phyloP scores from a whole-genome alignment of 37 sponge, comb jelly and placozoan genomes.

The Halichondria panicea region DNA sequence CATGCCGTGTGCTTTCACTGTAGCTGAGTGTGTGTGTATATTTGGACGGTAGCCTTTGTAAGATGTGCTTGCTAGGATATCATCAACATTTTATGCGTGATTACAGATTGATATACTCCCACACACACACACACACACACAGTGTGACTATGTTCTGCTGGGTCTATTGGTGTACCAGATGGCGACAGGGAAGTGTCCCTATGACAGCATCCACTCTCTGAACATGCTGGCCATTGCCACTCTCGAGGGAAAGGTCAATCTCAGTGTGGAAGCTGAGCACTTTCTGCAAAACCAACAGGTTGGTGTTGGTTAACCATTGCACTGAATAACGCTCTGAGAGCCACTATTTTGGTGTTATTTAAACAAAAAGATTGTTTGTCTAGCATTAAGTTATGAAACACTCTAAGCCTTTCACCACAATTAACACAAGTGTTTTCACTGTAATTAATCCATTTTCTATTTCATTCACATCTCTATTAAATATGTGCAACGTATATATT shows the following conservation, averaged over 20 bases:
- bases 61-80: not conserved
- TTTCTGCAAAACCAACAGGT: not conserved
- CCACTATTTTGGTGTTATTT: no score
- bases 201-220: conserved; percentile 53
- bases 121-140: no score
- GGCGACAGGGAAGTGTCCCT: conserved; percentile 68
- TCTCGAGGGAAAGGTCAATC: conserved; percentile 40
- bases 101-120: not conserved
- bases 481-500: not conserved
- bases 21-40: conserved; percentile 17
- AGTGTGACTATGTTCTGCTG: conserved; percentile 62
- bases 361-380: not conserved
- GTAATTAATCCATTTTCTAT: no score
- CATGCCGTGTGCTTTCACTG: not conserved
- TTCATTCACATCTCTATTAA: not conserved
- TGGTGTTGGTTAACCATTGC: not conserved
- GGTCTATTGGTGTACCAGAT: conserved; percentile 77
- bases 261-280: conserved; percentile 72
- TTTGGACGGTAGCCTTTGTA: conserved; percentile 1
- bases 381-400: not conserved
- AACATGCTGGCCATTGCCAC: conserved; percentile 41
- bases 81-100: not conserved
- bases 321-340: no score
- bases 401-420: not conserved
- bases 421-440: no score